Base-by-base conservation (phyloP, 1,140 invertebrate species). In the Chlorops oryzae region DNA sequence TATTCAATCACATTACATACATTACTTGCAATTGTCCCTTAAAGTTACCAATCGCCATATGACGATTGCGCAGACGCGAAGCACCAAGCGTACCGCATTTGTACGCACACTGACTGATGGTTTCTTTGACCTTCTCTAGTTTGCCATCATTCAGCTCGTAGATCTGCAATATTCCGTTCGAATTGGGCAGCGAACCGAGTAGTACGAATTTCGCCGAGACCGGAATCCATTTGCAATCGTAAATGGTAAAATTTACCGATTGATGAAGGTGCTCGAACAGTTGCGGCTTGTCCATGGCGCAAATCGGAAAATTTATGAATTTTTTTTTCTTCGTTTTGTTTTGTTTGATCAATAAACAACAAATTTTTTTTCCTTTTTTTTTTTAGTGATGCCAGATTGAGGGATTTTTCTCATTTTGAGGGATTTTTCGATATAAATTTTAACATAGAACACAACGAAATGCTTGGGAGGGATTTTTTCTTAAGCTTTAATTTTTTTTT, bases 21-120 rank as follows among this genome's bases (percentile, higher is more conserved):
- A 89, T 88, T 70, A 93, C 85, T 75, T 88, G 80, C 53, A 94
- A 70, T 55, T 84, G 81, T 41, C 93, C 94, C 63, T 87, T 83
- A 73, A 96, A 96, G 74, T 96, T 89, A 9, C 93, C 93, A 37
- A 90, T 91, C 2, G 93, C 90, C 46, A 98, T 77, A 72, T 86
- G 80, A 51, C 90, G 78, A 59, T 87, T 81, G 53, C 85, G 79
- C 23, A 90, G 70, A 57, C 77, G 85, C 3, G 90, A 88, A 1
- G 92, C 90, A 51, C 88, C 91, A 74, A 97, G 96, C 9, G 90
- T 94, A 18, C 87, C 87, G 75, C 92, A 96, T 77, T 95, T 96
- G 50, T 96, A 85, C n/a, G 90, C 80, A 57, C 83, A 83, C 37
- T 85, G 78, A 59, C 87, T 85, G 58, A 87, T 85, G 54, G 86